Base-by-base conservation (phyloP, 2,113 vertebrate species). In the Podilymbus podiceps region DNA sequence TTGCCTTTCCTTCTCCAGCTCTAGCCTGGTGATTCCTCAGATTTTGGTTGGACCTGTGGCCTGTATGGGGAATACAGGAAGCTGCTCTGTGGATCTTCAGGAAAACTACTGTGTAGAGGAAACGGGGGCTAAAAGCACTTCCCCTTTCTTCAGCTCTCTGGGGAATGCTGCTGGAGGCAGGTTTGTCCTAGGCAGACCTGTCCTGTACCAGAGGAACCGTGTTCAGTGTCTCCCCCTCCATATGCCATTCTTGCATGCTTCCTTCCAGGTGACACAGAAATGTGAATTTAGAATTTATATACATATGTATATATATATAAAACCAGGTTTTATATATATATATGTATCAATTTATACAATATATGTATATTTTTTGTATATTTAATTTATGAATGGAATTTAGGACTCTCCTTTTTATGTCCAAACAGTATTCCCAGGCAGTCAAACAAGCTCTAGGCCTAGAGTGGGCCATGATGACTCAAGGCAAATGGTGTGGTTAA, bases 331-430 rank as follows among this genome's bases (percentile, higher is more conserved):
- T 56, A 67, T 92, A 86, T 93, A 87, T 88, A 90, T 94, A 30
- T 95, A 31, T 95, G 40, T 93, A 62, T 83, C 52, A 52, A 78
- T 96, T 95, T 92, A 82, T 94, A 88, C 38, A 53, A 87, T 94
- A 94, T 90, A 89, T 95, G 87, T 96, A 90, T 97, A 96, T 96
- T 94, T 97, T 97, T 95, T 74, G 85, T 95, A 90, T 73, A 85
- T 85, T 91, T 98, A 98, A 98, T 97, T 98, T 98, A 98, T 98
- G 91, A 97, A 92, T 19, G 33, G 76, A 67, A 82, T 84, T 88
- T 91, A 95, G 85, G 78, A 95, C 81, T 73, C 56, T 73, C 58
- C 49, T 90, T 95, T 96, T 90, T 90, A 60, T 79, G 76, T 93
- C 79, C 67, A 76, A 77, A 77, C 81, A 96, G 82, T 88, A 68